Percentiles rank a stretch among this genome's conserved stretches.
phyloP scores from a whole-genome alignment of 2,888 invertebrate species.

The Galeopsomyia nigrocyanea region DNA sequence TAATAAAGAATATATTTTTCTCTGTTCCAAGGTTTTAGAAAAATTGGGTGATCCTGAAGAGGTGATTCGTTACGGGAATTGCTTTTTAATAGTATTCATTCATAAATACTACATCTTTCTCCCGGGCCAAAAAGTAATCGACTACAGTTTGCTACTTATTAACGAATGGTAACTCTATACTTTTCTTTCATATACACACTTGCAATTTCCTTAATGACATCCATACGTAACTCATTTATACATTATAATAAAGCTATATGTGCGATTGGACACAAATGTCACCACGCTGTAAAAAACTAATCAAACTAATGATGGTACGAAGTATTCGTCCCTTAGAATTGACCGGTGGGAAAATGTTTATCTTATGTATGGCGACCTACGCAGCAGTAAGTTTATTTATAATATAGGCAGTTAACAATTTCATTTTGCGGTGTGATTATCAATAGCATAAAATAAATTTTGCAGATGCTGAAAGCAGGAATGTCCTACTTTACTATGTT shows the following conservation, averaged over 20 bases:
- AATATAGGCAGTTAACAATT: background rate
- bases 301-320: constrained; percentile 24
- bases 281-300: constrained; percentile 10
- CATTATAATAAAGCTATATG: constrained; percentile 26
- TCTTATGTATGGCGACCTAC: constrained; percentile 37
- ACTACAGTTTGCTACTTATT: constrained; percentile 28
- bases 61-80: constrained; percentile 17
- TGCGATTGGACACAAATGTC: constrained; percentile 34
- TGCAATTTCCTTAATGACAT: background rate
- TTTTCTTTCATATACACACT: background rate
- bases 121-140: constrained; percentile 34
- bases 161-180: constrained; percentile 6
- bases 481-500: constrained; percentile 35
- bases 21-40: background rate
- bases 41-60: background rate
- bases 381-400: constrained; percentile 13
- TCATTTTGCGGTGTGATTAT: too few species aligned
- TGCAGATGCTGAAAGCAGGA: constrained; percentile 22
- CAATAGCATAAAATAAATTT: too few species aligned
- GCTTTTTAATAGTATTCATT: background rate
- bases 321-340: constrained; percentile 16
- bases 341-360: constrained; percentile 37
- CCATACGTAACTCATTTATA: background rate
- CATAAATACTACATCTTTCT: constrained; percentile 37
- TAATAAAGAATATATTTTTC: too few species aligned